Evolutionary conservation across 2,888 invertebrate genomes (phyloP), one percentile per base, ranked within the genome.

Genomic region (Lamellibrachia satsuma): DNA sequence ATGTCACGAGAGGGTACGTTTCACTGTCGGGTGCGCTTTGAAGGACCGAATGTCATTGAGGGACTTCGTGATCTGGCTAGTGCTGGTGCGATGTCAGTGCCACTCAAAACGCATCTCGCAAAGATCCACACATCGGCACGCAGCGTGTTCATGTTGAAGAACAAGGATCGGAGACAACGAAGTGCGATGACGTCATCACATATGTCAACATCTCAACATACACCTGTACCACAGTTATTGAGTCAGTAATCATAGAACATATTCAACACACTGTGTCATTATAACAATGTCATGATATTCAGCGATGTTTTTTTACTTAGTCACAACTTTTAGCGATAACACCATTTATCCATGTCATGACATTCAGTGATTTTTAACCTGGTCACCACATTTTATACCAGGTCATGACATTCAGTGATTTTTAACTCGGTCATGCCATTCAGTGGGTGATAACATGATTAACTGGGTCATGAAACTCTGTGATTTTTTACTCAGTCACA

Each of bases 31-130:
- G 95, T 96, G 7, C 94, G 94, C 90, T 95, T 96, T 92, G 94
- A 94, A 52, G 95, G 95, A 11, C 92, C 94, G 1, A 95, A 94
- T 92, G 95, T 95, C 0, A 92, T 96, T 52, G 95, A 95, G 92
- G 95, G 95, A n/a, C 92, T 95, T 7, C 93, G 95, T 57, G 95
- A 95, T 92, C 93, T 96, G 55, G 95, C 93, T 4, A 93, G 92
- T 9, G 93, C 94, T 90, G 95, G 95, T 8, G 94, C 95, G 15
- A 95, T 95, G 6, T 93, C 93, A 6, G 91, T 95, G 7, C 95
- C 95, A 0, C 93, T 95, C 92, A 95, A 95, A 15, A 94, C 94
- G 91, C 95, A 95, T 93, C 93, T 96, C 7, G 93, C 94, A 7
- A 93, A 93, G 92, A 93, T 95, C 3, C 94, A 94, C 75, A 94